Percentiles rank a stretch among this genome's conserved stretches.
phyloP scores from a whole-genome alignment of 2,113 vertebrate genomes.

The Budorcas taxicolor region DNA sequence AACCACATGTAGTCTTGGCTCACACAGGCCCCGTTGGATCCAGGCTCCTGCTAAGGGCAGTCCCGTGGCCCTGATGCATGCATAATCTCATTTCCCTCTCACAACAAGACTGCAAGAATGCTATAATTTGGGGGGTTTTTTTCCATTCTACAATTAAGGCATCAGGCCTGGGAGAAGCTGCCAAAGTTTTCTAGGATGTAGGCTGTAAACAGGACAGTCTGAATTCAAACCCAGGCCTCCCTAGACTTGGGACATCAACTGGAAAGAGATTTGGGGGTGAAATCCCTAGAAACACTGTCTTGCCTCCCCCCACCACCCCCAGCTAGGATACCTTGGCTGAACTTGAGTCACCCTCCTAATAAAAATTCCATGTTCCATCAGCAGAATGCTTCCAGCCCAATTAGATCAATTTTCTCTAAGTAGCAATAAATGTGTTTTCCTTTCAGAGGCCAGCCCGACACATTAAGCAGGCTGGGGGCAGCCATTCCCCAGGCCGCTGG shows the following conservation, averaged over 20 bases:
- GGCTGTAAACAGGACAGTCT: not conserved
- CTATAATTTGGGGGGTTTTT: not conserved
- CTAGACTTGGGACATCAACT: not conserved
- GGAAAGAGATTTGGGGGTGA: constrained; percentile 65
- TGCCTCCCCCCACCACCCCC: constrained; percentile 69
- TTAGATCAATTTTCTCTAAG: constrained; percentile 99
- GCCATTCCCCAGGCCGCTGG: constrained; percentile 84
- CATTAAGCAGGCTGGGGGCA: constrained; percentile 86
- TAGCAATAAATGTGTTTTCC: constrained; percentile 99
- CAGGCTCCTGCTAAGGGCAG: not conserved
- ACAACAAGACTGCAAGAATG: not conserved
- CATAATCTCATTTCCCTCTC: not conserved
- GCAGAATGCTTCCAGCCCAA: constrained; percentile 92
- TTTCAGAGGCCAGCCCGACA: constrained; percentile 91
- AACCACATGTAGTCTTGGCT: constrained; percentile 52
- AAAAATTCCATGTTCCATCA: constrained; percentile 95
- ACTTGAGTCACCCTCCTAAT: constrained; percentile 85
- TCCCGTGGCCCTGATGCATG: not conserved
- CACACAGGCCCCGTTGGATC: not conserved
- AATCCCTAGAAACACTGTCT: constrained; percentile 83
- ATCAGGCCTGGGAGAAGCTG: not conserved
- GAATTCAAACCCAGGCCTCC: not conserved
- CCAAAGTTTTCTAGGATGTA: not conserved
- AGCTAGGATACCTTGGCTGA: constrained; percentile 87
- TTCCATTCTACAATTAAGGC: not conserved